phyloP scores from a whole-genome alignment of 2,888 invertebrate species.

The Epinotia demarniana region DNA sequence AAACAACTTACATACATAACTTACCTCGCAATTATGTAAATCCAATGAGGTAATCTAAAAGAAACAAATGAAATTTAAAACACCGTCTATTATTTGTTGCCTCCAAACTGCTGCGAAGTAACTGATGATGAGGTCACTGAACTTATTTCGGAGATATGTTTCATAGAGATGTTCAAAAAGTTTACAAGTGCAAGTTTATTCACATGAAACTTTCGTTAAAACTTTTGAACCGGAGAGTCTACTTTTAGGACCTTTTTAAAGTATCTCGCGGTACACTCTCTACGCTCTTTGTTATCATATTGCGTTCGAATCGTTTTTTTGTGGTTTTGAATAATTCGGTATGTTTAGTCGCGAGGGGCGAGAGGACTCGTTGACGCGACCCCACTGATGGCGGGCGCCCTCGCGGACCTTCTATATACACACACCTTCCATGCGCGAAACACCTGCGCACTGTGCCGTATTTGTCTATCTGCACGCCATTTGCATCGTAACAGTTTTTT shows the following conservation, averaged over 20 bases:
- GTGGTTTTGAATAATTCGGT: slow-evolving; percentile 25
- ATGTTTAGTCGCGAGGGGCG: slow-evolving; percentile 7
- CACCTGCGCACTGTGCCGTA: slow-evolving; percentile 62
- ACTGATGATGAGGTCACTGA: slow-evolving; percentile 6
- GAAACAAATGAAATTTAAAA: slow-evolving; percentile 4
- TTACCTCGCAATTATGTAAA: slow-evolving; percentile 21
- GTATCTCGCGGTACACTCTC: neutral
- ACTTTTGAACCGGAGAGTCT: neutral
- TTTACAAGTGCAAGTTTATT: slow-evolving; percentile 13
- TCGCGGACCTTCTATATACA: slow-evolving; percentile 52
- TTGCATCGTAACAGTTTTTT: slow-evolving; percentile 47
- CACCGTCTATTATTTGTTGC: neutral
- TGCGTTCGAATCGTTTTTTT: neutral
- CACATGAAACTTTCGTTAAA: neutral
- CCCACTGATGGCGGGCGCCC: slow-evolving; percentile 47
- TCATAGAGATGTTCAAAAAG: slow-evolving; percentile 9
- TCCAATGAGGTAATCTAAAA: slow-evolving; percentile 10
- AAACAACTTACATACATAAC: slow-evolving; percentile 13
- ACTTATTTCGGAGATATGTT: slow-evolving; percentile 8
- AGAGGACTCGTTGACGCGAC: slow-evolving; percentile 15
- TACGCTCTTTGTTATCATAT: too few relatives aligned
- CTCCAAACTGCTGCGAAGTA: neutral
- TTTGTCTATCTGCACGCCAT: slow-evolving; percentile 49
- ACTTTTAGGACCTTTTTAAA: neutral
- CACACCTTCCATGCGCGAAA: slow-evolving; percentile 51